phyloP scores from a whole-genome alignment of 2,797 vertebrate genomes.

The Erithacus rubecula region DNA sequence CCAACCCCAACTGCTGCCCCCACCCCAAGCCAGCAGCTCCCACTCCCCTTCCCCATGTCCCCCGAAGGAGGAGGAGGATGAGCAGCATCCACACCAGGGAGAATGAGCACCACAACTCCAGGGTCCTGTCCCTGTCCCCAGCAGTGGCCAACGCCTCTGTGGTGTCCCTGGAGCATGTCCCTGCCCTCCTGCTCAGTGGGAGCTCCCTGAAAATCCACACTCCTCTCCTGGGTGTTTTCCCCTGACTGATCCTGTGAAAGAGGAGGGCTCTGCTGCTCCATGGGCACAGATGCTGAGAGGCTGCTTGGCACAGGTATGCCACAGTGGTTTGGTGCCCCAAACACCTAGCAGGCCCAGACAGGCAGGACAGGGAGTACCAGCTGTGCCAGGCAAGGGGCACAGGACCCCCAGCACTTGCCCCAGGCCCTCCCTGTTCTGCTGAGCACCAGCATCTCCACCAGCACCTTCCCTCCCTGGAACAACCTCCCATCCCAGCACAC shows the following conservation, averaged over 20 bases:
- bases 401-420: rapidly evolving
- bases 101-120: rapidly evolving
- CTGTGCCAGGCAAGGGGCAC: not conserved
- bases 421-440: not conserved
- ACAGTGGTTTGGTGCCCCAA: not conserved
- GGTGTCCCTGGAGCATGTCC: rapidly evolving
- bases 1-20: not conserved
- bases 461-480: not conserved
- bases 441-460: not conserved
- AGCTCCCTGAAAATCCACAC: not conserved
- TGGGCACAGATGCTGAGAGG: rapidly evolving
- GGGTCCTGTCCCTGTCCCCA: not conserved
- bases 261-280: not conserved
- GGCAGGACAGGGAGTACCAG: not conserved
- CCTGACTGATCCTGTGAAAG: not conserved
- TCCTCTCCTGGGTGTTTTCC: rapidly evolving
- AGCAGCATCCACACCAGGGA: rapidly evolving
- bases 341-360: rapidly evolving
- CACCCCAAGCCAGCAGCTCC: not conserved
- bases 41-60: rapidly evolving
- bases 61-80: not conserved
- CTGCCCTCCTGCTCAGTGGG: rapidly evolving
- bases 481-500: not conserved
- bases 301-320: not conserved
- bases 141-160: not conserved